These are phyloP conservation scores for Crepidodera aurea DNA, from an alignment of 2,888 invertebrate species.

Conservation along the genomic window DNA sequence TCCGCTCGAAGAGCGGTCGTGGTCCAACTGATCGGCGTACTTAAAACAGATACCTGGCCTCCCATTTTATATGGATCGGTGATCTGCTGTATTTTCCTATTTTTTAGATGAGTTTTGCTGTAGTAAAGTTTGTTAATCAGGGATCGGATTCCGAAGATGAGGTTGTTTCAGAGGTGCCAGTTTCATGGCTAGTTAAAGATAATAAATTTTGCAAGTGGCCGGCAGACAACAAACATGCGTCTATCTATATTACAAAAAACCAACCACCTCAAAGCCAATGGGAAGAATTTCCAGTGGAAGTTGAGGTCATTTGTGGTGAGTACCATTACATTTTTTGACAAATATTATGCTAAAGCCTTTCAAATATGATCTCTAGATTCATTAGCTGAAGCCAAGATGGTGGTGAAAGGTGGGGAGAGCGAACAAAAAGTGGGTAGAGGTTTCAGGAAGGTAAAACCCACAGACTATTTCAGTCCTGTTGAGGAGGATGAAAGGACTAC, in stretches of 20 bases:
- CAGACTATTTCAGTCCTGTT: conserved; percentile 24
- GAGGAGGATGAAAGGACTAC: conserved; percentile 20
- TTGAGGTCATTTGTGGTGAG: too few relatives aligned
- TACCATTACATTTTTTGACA: too few relatives aligned
- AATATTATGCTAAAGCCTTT: too few relatives aligned
- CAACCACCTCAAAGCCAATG: neutral
- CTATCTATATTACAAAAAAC: too few relatives aligned
- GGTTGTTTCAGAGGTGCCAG: conserved; percentile 27
- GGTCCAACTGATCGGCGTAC: too few relatives aligned
- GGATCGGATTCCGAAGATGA: conserved; percentile 9
- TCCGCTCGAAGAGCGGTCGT: too few relatives aligned
- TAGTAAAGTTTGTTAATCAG: conserved; percentile 22
- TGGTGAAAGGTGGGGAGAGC: neutral
- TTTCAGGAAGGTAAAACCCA: too few relatives aligned
- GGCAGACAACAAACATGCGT: conserved; percentile 4
- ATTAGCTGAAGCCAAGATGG: neutral
- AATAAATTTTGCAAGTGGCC: conserved; percentile 26
- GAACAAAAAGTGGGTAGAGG: neutral
- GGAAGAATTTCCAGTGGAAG: conserved; percentile 18
- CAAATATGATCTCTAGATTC: neutral
- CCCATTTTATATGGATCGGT: too few relatives aligned
- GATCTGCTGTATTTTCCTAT: too few relatives aligned
- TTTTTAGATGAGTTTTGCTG: conserved; percentile 18
- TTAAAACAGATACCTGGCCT: too few relatives aligned
- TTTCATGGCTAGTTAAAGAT: conserved; percentile 23